Base-by-base conservation (phyloP, 2,888 invertebrate genomes). In the Ennomos fuscantarius region DNA sequence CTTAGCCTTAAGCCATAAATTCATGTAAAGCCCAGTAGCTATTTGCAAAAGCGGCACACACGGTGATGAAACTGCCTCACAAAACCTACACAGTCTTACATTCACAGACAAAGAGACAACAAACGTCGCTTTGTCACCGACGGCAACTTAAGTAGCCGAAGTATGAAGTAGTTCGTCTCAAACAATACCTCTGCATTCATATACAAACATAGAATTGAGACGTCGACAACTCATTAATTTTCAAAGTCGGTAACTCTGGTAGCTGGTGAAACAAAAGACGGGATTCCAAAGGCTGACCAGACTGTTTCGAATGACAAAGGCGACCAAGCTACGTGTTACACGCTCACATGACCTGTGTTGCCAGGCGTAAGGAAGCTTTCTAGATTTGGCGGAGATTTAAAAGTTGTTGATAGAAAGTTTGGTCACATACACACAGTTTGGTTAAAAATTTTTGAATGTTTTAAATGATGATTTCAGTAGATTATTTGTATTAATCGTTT, bases 141-240 rank as follows among this genome's bases (percentile, higher is more conserved):
- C 45, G 33, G 35, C 55, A 43, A 45, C 47, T 34, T 50, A 41
- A 50, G 50, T 33, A 50, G 55, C 15, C 44, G 68, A 65, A 68
- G 66, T 65, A 61, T 65, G 51, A 66, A 73, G 69, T 66, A 36
- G 37, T 44, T 52, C 40, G 34, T 62, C 52, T 55, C 65, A 60
- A 77, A 77, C 81, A 75, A 66, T 58, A 50, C 34, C 62, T 62
- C 55, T 66, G 70, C 74, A 75, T 77, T 71, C 73, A 81, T 72
- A 76, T 58, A 79, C 71, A 74, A 74, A 79, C 76, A 78, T 45
- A 61, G 55, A 55, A 76, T 68, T 68, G 61, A 63, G 72, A 73
- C 79, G 81, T 85, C 81, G 52, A 35, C 79, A 82, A 71, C 84
- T 87, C 87, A 86, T 89, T 89, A 88, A 88, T 89, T 87, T 87